Base-by-base conservation (phyloP, 2,113 vertebrate species). In the Crotalus viridis region DNA sequence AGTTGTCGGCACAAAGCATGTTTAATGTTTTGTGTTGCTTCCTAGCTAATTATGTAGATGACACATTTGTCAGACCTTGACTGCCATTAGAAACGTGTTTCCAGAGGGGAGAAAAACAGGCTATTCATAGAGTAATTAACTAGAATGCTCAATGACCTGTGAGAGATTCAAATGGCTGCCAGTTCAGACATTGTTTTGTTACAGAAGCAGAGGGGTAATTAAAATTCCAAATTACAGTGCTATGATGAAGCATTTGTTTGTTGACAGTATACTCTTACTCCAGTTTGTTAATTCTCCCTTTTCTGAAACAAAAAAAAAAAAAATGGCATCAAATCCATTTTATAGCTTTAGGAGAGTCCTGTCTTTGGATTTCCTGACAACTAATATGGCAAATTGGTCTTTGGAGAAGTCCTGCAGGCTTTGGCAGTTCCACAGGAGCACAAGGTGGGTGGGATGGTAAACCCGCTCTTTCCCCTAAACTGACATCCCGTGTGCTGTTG, bases 11-110 rank as follows among this genome's bases (percentile, higher is more conserved):
- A 98, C 98, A 98, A 98, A 98, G 98, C 98, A 98, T 98, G 98
- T 98, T 99, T 98, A 99, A 99, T 99, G 99, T 99, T 99, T 99
- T 98, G 98, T 98, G 98, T 98, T 98, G 98, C 98, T 99, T 99
- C 98, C 97, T 97, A 98, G 98, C 98, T 99, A 99, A 99, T 99
- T 99, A 99, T 98, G 98, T 98, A 98, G 98, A 99, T 98, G 98
- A 98, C 98, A 98, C 98, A 98, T 98, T 98, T 98, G 98, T 98
- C 98, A 98, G 98, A 98, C 98, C 98, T 97, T 98, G 98, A 98
- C 98, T 98, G 98, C 98, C 98, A 97, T 98, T 98, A 98, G 98
- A 98, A 98, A 98, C 97, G 98, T 98, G 98, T 97, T 98, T 98
- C 98, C 98, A 98, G 98, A 98, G 98, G 98, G 98, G 97, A 98